Base-by-base conservation (phyloP, 2,888 invertebrate genomes). In the Eristalis intricaria region DNA sequence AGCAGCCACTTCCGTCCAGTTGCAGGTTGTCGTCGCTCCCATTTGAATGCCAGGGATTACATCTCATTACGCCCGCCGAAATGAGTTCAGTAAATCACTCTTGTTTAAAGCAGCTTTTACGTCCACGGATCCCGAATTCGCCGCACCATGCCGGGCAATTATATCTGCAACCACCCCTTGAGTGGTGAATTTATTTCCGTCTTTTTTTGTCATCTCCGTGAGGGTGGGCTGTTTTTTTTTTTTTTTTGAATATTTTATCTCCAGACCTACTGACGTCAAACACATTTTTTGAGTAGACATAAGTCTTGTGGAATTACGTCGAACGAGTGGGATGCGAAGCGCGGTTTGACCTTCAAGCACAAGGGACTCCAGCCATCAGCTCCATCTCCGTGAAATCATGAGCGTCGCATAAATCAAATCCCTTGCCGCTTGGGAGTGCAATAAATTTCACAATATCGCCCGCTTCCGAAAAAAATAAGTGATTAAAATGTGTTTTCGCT, bases 401-500 rank as follows among this genome's bases (percentile, higher is more conserved):
- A 13, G 22, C 43, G n/a, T 19, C 23, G 35, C 81, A 77, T 81
- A 85, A 84, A 84, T 83, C 83, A 76, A 76, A 2, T 35, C 35
- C 43, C 56, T 50, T 66, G n/a, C 19, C 50, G 61, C 13, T 63
- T 61, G 23, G 19, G 26, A 38, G 8, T 23, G 83, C 60, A 78
- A 86, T 86, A 86, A 86, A 83, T 86, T 86, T 86, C 75, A 15
- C 78, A 83, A 83, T 86, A 75, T 75, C 78, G n/a, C 65, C 60
- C 1, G n/a, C 4, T 19, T 70, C n/a, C 13, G 32, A 19, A 32
- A 56, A 61, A 74, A 70, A n/a, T n/a, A 82, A 83, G 83, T 86
- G 83, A 86, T 83, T 83, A 86, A 82, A 86, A 86, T 86, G 78
- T 83, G 78, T 86, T 86, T 83, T 66, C 75, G 32, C 61, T 79